A percentile compares a stretch with the other conserved stretches of the same genome.
phyloP scores from a whole-genome alignment of 2,888 invertebrate species.

The Ecliptopera silaceata region DNA sequence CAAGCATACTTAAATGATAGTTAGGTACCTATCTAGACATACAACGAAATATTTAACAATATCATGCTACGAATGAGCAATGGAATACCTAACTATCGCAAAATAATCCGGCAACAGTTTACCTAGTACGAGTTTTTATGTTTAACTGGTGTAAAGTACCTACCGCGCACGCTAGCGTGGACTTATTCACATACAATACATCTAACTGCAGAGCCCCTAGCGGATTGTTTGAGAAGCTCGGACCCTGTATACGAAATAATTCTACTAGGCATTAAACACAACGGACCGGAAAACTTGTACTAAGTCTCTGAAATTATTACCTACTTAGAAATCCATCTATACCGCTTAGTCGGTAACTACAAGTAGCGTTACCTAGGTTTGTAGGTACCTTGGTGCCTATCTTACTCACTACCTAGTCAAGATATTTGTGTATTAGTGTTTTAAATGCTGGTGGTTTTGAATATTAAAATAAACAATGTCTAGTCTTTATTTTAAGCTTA shows the following conservation, averaged over 20 bases:
- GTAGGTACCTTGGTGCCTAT: neutral
- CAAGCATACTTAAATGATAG: neutral
- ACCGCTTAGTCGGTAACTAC: neutral
- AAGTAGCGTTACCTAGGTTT: neutral
- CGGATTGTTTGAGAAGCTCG: no score
- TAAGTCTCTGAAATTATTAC: no score
- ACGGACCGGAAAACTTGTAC: no score
- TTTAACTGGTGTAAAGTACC: no score
- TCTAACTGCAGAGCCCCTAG: no score
- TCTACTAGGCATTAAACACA: no score
- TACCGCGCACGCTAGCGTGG: no score
- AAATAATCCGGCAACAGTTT: neutral
- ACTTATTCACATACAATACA: no score
- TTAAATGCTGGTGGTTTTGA: neutral
- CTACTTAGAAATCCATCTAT: neutral
- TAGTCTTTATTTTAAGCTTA: constrained; percentile 6
- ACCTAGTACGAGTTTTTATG: no score
- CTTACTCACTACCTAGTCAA: no score
- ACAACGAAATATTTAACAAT: constrained; percentile 5
- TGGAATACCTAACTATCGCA: neutral
- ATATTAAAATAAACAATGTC: neutral
- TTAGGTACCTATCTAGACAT: neutral
- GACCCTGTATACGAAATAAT: no score
- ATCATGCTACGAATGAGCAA: neutral
- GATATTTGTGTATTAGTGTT: neutral